Base-by-base conservation (phyloP, 2,113 vertebrate species). In the Notothenia rossii region DNA sequence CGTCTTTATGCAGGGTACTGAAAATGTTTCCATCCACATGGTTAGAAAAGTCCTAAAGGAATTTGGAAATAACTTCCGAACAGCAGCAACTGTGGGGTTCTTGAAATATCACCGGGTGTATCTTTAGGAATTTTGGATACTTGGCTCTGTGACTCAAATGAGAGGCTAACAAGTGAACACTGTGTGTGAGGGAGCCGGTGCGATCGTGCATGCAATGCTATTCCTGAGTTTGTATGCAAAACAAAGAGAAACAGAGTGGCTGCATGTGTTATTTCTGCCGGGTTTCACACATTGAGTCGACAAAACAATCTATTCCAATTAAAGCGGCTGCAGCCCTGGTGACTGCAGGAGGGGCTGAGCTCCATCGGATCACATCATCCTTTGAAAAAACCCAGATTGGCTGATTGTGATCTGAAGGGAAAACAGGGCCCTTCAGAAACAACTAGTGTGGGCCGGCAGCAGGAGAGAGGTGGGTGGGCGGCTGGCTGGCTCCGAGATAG, bases 281-380 rank as follows among this genome's bases (percentile, higher is more conserved):
- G 72, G 79, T 60, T 88, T 94, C 90, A 86, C 90, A 82, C 86
- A 87, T 76, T 85, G 82, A 90, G 71, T 72, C 66, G 88, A 92
- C 90, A 86, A 40, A 93, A 93, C 90, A 89, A 92, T 93, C 93
- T 89, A 92, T 93, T 94, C 89, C 87, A 94, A 94, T 94, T 93
- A 94, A 92, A 89, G 83, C 33, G 20, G 78, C 84, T 72, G 85
- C 75, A 83, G 82, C 72, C 79, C 75, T 48, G 82, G 83, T 81
- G 79, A 87, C 86, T 79, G 82, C 83, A 83, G 78, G 72, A 75
- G 75, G 80, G 77, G 76, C 75, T 48, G 54, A 69, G 88, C 86
- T 91, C 71, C 82, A 88, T 64, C 72, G 82, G 81, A 88, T 92
- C 92, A 87, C 90, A 89, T 91, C 87, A 84, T 86, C 88, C 90